Evolutionary conservation across 2,113 vertebrate species (phyloP), one percentile per base, ranked within the genome.

Genomic region (Epinephelus fuscoguttatus): DNA sequence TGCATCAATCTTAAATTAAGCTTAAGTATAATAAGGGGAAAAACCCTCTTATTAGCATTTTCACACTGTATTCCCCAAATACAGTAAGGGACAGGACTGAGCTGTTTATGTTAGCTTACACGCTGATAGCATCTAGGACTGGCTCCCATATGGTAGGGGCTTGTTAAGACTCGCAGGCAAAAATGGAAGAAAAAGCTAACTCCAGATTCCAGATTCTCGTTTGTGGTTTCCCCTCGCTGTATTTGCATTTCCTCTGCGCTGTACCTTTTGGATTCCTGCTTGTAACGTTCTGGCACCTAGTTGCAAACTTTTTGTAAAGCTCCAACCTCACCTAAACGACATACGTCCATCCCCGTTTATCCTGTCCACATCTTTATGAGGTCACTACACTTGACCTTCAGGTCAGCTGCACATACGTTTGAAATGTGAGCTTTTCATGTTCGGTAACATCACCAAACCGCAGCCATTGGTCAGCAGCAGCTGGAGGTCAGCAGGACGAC

Each of bases 401-500:
- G 4, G 21, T 61, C 11, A 68, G 21, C 55, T 17, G 27, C 6
- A 4, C 25, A 5, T 21, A 40, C n/a, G 27, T 71, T 75, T 3
- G 1, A 61, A 56, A 53, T 61, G 0, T 5, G 61, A 23, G 62
- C 52, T 79, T 66, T 78, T 81, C 12, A 59, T 68, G 37, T 80
- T 60, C 49, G 76, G 15, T 67, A 57, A 75, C 63, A 69, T 80
- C 23, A 67, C 68, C 49, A 55, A 77, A 80, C 70, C 13, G 1
- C 49, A 64, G 56, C 14, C 27, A 61, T 9, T 67, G 85, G 50
- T 84, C 73, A 80, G 80, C 67, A 81, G 67, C 71, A 82, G 50
- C 50, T 37, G 70, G 64, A 27, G 78, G 78, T 82, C 82, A 82
- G 78, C 72, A 61, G 82, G 55, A 81, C 68, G 3, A 86, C 81